Base-by-base conservation (phyloP, 2,888 invertebrate species). In the Metallyticus violacea region DNA sequence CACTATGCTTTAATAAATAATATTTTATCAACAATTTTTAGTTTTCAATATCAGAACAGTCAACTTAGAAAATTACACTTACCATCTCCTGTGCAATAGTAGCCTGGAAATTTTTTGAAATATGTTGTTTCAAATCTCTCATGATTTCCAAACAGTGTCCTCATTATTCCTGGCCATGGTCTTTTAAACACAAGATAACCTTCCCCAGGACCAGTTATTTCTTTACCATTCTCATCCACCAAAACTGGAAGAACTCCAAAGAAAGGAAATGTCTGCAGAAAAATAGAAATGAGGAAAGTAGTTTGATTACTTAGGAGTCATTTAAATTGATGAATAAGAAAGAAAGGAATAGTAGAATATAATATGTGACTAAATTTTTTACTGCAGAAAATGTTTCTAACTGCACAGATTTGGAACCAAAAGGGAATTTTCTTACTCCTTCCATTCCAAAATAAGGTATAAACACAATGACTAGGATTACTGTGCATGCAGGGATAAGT, bases 91-190 rank as follows among this genome's bases (percentile, higher is more conserved):
- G 99, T 99, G 92, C 97, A 98, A 91, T 99, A 99, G 92, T 96
- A 99, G 85, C 99, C 99, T 0, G 97, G 97, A 92, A 99, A 99
- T 92, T 97, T 97, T 86, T 96, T 95, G 93, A 99, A 99, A 91
- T 99, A 99, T 0, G 98, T 98, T 79, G 95, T 95, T 92, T 98
- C 96, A 91, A 96, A 99, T 89, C 97, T 95, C 89, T 96, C 95
- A 91, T 99, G 99, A 92, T 99, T 97, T 85, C 97, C 97, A 92
- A 95, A 99, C 29, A 99, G 94, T 0, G 98, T 97, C 88, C 99
- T 94, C 98, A 99, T 99, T 93, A 99, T 97, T 89, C 99, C 98
- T 0, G 99, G 99, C 99, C 99, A 99, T 2, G 99, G 99, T 89
- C 96, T 94, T 77, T 96, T 93, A 92, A 99, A 99, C 76, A 98